Evolutionary conservation across 2,113 vertebrate species (phyloP), one percentile per base, ranked within the genome.

Genomic region (Tursiops truncatus): DNA sequence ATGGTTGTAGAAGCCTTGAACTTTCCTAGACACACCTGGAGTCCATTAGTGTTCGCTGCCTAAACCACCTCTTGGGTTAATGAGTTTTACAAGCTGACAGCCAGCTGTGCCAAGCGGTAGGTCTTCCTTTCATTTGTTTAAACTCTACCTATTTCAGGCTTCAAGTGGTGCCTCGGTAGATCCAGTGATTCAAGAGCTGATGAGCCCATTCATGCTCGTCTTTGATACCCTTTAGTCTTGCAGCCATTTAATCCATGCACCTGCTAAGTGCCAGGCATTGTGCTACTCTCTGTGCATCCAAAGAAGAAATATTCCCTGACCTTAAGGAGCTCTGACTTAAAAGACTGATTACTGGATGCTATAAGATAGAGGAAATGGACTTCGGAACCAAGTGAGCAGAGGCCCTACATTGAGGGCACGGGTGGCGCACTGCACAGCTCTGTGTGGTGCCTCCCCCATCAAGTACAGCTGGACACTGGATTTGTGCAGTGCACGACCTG

Each of bases 1-100:
- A 21, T 33, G 88, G 92, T 9, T 86, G 82, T 62, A 83, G 92
- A 86, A 79, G 50, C 56, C 70, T 33, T 88, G 67, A 96, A 95
- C 65, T 23, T 96, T 63, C 71, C 56, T 86, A 58, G 85, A 93
- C 86, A 58, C 97, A 97, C 96, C 95, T 97, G 96, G 93, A 91
- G 88, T 88, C 96, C 97, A 96, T 97, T 96, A 97, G 95, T 82
- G 50, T 95, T 95, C 93, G 89, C 91, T 74, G 81, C 95, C 95
- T 68, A 11, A 50, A 90, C 93, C 93, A 91, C 96, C 97, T 94
- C 93, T 91, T 93, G 95, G 93, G 97, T 97, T 97, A 97, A 97
- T 96, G 96, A 97, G 95, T 96, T 97, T 95, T 97, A 90, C 91
- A 97, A 97, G 95, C 95, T 83, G 96, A 95, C 96, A 89, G 90